phyloP scores from a whole-genome alignment of 2,797 vertebrate species.

The Oceanodroma leucorhoa region DNA sequence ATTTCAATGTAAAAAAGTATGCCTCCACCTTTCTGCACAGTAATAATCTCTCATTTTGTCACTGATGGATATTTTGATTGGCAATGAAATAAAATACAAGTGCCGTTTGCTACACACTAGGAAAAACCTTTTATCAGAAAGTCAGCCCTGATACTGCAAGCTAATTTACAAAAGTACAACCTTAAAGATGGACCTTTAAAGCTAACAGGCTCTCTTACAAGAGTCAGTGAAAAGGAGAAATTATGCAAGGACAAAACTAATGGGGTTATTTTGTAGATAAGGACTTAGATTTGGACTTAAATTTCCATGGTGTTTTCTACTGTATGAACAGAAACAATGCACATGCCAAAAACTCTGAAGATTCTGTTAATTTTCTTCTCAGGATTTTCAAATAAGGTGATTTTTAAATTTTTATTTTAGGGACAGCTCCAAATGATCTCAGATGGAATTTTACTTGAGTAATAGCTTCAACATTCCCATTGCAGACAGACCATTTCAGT shows the following conservation, averaged over 20 bases:
- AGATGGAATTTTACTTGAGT: background rate
- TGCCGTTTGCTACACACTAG: background rate
- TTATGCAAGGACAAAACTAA: background rate
- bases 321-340: background rate
- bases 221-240: background rate
- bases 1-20: background rate
- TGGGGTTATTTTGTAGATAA: background rate
- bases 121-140: background rate
- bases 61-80: background rate
- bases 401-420: background rate
- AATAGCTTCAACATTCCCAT: background rate
- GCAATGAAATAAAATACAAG: background rate
- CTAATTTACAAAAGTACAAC: background rate
- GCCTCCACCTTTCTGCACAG: background rate
- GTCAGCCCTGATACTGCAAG: background rate
- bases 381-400: background rate
- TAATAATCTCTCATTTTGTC: background rate
- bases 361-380: background rate
- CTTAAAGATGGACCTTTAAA: background rate
- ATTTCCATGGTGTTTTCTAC: background rate
- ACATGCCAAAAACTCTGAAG: background rate
- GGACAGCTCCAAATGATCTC: background rate
- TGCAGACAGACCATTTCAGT: background rate
- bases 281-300: background rate
- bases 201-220: accelerated